Base-by-base conservation (phyloP, 1,140 invertebrate genomes). In the Hirudo medicinalis region DNA sequence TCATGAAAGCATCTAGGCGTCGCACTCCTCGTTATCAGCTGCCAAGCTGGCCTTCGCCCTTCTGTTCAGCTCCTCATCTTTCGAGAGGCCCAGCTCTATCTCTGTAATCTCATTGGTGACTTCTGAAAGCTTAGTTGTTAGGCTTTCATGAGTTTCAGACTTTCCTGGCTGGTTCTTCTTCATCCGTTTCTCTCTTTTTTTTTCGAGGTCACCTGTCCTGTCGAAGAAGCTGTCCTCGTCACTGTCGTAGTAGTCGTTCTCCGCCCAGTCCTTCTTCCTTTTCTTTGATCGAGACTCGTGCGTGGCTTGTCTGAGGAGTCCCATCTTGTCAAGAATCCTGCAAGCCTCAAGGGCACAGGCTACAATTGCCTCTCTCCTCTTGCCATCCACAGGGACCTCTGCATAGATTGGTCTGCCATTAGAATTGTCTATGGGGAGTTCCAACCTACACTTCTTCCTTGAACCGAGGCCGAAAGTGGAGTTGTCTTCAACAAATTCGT, bases 141-240 rank as follows among this genome's bases (percentile, higher is more conserved):
- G 75, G 40, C 83, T 81, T 73, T 54, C 75, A 20, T 54, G 40
- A 11, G 36, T 73, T 17, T 72, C 49, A 70, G 49, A 69, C 17
- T 29, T 57, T 22, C 22, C 13, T 40, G 29, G n/a, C 22, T 19
- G 17, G n/a, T n/a, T 29, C 0, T 40, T n/a, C 19, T 71, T 27
- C 87, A 91, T 92, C 76, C 92, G 83, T 72, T 86, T 85, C 75
- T 88, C 83, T 20, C 94, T 83, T 81, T 97, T 97, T 73, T 87
- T 87, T 79, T 96, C 92, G 43, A 97, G 87, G 68, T 88, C 87
- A 11, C 95, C 95, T 15, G 95, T 98, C 76, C 95, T 84, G 81
- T 99, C 96, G 69, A 95, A 85, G 83, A 91, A 99, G 22, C 89
- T 90, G 80, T 98, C 96, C 74, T 98, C 95, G 80, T 98, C 95